Percentiles rank a stretch among this genome's conserved stretches.
phyloP scores from a whole-genome alignment of 2,797 vertebrate species.

The Erpetoichthys calabaricus region DNA sequence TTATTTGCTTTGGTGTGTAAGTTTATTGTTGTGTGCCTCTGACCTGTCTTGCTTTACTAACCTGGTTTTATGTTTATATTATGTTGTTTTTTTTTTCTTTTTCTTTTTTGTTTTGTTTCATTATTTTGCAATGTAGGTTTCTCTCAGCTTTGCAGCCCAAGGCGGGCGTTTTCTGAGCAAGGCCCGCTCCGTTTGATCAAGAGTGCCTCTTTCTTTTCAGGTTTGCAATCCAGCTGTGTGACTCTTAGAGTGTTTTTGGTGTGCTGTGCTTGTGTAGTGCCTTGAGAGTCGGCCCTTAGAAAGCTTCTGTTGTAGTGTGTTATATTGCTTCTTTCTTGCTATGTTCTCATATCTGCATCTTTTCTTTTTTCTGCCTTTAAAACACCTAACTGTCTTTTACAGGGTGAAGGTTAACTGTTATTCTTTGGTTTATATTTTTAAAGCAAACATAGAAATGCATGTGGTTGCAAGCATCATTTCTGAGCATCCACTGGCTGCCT shows the following conservation, averaged over 20 bases:
- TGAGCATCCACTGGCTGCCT: too few relatives aligned
- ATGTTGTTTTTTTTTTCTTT: slow-evolving; percentile 52
- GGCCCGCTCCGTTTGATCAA: slow-evolving; percentile 98
- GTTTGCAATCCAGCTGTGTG: slow-evolving; percentile 57
- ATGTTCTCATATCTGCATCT: too few relatives aligned
- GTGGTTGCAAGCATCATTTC: too few relatives aligned
- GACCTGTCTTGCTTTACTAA: slow-evolving; percentile 50
- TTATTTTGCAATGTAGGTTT: slow-evolving; percentile 84
- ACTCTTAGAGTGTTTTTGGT: slow-evolving; percentile 1
- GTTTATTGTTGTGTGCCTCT: background rate
- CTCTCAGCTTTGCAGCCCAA: slow-evolving; percentile 98
- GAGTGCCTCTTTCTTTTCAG: slow-evolving; percentile 99
- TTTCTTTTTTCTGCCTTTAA: too few relatives aligned
- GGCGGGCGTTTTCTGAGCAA: slow-evolving; percentile 98
- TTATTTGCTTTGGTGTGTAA: background rate
- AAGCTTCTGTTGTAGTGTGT: background rate
- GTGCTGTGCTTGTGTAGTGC: slow-evolving; percentile 7
- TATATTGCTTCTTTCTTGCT: too few relatives aligned
- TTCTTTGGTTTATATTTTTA: too few relatives aligned
- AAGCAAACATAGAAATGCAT: too few relatives aligned
- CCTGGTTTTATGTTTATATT: slow-evolving; percentile 42
- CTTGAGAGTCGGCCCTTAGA: slow-evolving; percentile 7
- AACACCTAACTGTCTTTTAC: too few relatives aligned
- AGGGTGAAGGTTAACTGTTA: too few relatives aligned
- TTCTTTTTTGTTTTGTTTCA: slow-evolving; percentile 54